Evolutionary conservation across 2,888 invertebrate genomes (phyloP).

Genomic region (Zootermopsis nevadensis): DNA sequence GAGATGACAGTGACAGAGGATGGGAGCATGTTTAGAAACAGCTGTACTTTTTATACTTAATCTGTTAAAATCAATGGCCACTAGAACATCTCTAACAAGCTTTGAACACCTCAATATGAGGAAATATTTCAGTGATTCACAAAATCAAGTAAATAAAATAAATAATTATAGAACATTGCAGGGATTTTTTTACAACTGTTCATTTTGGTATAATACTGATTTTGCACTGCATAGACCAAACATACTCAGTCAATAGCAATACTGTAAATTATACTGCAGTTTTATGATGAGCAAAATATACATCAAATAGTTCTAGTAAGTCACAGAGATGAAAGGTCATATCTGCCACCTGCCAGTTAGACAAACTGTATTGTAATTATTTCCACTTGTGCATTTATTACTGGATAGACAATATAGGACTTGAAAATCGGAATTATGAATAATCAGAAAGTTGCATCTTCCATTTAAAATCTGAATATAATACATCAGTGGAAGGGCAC

Average conservation of each 20-base stretch:
- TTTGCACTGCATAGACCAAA: not conserved
- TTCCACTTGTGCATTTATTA: constrained; percentile 3
- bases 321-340: not conserved
- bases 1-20: not conserved
- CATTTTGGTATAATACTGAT: constrained; percentile 15
- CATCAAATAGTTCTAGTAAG: not conserved
- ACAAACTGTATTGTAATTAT: not conserved
- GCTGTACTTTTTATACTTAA: not conserved
- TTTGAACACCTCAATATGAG: constrained; percentile 27
- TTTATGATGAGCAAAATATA: constrained; percentile 25
- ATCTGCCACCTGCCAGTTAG: not conserved
- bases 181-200: not conserved
- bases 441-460: not conserved
- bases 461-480: not conserved
- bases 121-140: constrained; percentile 21
- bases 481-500: not conserved
- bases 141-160: constrained; percentile 7
- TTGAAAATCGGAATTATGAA: not conserved
- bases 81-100: not conserved
- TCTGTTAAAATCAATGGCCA: not conserved
- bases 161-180: constrained; percentile 2
- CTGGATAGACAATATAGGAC: constrained; percentile 4
- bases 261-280: not conserved
- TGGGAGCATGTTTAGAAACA: not conserved
- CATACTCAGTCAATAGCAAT: not conserved